Percentiles rank a stretch among this genome's conserved stretches.
Evolutionary conservation across 2,888 invertebrate species (phyloP).

Genomic region (Trilocha varians): DNA sequence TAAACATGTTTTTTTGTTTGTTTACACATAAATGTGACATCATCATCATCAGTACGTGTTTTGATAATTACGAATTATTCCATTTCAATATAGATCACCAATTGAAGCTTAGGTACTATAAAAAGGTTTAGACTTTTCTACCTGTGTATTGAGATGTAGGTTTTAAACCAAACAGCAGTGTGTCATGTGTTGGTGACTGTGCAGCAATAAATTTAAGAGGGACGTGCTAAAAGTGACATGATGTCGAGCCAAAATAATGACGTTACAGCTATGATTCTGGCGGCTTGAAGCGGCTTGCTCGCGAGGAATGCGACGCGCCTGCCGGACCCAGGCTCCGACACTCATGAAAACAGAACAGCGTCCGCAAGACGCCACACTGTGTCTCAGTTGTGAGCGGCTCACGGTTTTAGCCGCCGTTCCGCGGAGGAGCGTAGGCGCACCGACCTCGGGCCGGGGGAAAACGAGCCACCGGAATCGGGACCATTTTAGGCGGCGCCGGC

Average conservation of each 20-base stretch:
- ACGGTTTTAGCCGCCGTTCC: conserved; percentile 58
- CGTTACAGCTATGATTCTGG: background rate
- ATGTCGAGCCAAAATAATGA: conserved; percentile 10
- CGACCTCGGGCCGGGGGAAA: conserved; percentile 66
- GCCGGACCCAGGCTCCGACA: conserved; percentile 34
- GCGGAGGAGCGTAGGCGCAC: conserved; percentile 67
- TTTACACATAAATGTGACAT: no score
- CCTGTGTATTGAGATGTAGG: no score
- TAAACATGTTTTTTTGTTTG: no score
- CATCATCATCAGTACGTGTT: no score
- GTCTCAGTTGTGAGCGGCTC: conserved; percentile 62
- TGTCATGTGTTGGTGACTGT: background rate
- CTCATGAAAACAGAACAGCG: conserved; percentile 61
- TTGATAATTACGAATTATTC: no score
- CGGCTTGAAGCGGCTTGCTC: conserved; percentile 10
- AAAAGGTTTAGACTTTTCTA: no score
- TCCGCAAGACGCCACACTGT: conserved; percentile 56
- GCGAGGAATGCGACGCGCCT: conserved; percentile 34
- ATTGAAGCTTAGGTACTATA: no score
- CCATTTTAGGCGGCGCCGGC: conserved; percentile 68
- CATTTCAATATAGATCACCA: no score
- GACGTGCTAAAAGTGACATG: background rate
- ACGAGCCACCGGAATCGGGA: conserved; percentile 61
- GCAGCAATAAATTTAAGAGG: background rate
- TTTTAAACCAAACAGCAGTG: background rate